phyloP scores from a whole-genome alignment of 2,113 vertebrate species.

The Lepisosteus osseus region DNA sequence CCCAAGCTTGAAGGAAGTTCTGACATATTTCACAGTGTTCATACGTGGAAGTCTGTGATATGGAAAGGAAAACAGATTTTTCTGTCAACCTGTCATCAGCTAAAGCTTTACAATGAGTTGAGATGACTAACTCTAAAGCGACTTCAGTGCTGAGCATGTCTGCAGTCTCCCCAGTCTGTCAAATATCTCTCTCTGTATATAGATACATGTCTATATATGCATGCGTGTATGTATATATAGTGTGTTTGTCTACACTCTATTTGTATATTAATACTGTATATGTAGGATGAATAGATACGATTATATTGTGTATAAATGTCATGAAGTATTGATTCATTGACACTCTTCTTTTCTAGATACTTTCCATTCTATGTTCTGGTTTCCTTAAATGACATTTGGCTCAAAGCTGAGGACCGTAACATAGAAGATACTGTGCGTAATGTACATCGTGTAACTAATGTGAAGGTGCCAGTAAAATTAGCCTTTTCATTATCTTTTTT shows the following conservation, averaged over 20 bases:
- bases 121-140: slow-evolving; percentile 80
- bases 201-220: neutral
- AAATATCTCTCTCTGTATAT: slow-evolving; percentile 30
- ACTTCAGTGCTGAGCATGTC: slow-evolving; percentile 66
- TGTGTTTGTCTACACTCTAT: neutral
- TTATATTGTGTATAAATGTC: too few species aligned
- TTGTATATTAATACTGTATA: neutral
- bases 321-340: neutral
- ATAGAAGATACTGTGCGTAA: too few species aligned
- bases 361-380: too few species aligned
- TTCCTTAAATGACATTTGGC: too few species aligned
- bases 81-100: slow-evolving; percentile 84
- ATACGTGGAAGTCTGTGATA: slow-evolving; percentile 80
- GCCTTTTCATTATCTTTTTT: neutral
- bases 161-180: slow-evolving; percentile 73
- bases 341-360: neutral
- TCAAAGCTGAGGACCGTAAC: too few species aligned
- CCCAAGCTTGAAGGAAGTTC: slow-evolving; percentile 70
- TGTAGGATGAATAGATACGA: neutral
- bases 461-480: neutral
- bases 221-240: neutral
- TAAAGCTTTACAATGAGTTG: slow-evolving; percentile 77
- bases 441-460: too few species aligned
- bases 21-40: slow-evolving; percentile 80
- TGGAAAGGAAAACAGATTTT: slow-evolving; percentile 84